Evolutionary conservation across 64 coral and sea anemone genomes (phyloP).

Genomic region (Hydrozoanthus tunicans): DNA sequence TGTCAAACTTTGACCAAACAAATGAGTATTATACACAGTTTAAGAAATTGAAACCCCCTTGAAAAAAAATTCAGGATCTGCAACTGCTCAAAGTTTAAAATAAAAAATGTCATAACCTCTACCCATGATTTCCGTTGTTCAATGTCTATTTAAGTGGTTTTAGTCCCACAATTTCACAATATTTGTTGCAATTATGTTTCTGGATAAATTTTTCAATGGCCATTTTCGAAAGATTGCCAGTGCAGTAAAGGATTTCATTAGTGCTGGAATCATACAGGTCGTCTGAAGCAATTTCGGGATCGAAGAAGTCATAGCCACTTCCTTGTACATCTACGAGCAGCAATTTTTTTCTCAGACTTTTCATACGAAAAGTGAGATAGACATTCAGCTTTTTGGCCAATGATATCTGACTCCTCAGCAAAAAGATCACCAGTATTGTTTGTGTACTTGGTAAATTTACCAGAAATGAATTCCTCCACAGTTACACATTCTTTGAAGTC

Average conservation of each 20-base stretch:
- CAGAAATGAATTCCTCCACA: slow-evolving; percentile 69
- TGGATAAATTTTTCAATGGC: slow-evolving; percentile 54
- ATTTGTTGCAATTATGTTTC: slow-evolving; percentile 52
- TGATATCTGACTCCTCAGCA: slow-evolving; percentile 33
- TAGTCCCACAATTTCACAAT: slow-evolving; percentile 54
- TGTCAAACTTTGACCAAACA: slow-evolving; percentile 32
- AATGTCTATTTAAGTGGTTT: slow-evolving; percentile 55
- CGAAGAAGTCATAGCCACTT: slow-evolving; percentile 49
- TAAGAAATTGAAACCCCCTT: slow-evolving; percentile 18
- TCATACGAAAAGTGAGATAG: slow-evolving; percentile 52
- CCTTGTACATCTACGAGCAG: slow-evolving; percentile 58
- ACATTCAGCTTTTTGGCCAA: slow-evolving; percentile 61
- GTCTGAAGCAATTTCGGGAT: slow-evolving; percentile 57
- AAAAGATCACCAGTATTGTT: slow-evolving; percentile 28
- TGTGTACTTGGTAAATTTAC: slow-evolving; percentile 68
- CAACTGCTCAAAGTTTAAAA: slow-evolving; percentile 31
- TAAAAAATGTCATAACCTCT: slow-evolving; percentile 33
- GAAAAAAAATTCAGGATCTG: slow-evolving; percentile 27
- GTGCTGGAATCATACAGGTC: slow-evolving; percentile 41
- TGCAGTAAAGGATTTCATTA: slow-evolving; percentile 52
- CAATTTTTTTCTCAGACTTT: slow-evolving; percentile 41
- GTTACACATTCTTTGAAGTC: slow-evolving; percentile 64
- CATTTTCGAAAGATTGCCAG: slow-evolving; percentile 40
- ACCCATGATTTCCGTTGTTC: slow-evolving; percentile 22
- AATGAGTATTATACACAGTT: slow-evolving; percentile 34